Conservation (phyloP, 2,113 vertebrate species). For the Oophaga pumilio region DNA sequence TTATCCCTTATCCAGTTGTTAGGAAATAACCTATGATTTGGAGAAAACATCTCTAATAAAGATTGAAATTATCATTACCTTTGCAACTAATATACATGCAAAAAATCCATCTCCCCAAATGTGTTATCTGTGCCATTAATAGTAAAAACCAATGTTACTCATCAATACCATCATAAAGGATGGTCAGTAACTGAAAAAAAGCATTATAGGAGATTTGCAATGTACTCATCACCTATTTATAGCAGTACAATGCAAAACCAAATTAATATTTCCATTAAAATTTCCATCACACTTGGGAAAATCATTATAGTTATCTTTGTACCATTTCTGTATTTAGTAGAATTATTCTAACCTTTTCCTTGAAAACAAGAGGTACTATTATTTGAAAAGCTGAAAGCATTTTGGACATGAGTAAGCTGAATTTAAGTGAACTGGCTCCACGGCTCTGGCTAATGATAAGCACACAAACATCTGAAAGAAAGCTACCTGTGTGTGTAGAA, state of each 20-base stretch:
- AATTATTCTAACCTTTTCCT: background rate
- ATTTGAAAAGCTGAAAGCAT: constrained; percentile 15
- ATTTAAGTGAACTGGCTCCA: constrained; percentile 66
- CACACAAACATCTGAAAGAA: constrained; percentile 57
- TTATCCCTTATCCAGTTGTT: too few species aligned
- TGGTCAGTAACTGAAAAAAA: background rate
- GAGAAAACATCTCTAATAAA: too few species aligned
- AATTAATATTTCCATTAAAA: background rate
- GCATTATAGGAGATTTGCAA: background rate
- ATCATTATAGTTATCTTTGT: background rate
- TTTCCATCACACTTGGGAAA: background rate
- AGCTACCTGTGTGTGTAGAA: constrained; percentile 59
- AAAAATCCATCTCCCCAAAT: too few species aligned
- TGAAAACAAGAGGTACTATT: constrained; percentile 21
- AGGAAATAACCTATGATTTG: too few species aligned
- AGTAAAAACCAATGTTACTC: background rate
- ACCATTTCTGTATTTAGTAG: background rate
- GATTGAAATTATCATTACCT: too few species aligned
- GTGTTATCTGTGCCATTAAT: background rate
- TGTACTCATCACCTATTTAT: background rate
- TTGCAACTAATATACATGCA: too few species aligned
- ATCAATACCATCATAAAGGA: background rate
- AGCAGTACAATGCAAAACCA: background rate
- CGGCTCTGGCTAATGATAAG: constrained; percentile 58
- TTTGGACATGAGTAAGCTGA: constrained; percentile 63